These are phyloP conservation scores for Procapra przewalskii DNA, from an alignment of 2,113 vertebrate genomes.

Conservation along the genomic window DNA sequence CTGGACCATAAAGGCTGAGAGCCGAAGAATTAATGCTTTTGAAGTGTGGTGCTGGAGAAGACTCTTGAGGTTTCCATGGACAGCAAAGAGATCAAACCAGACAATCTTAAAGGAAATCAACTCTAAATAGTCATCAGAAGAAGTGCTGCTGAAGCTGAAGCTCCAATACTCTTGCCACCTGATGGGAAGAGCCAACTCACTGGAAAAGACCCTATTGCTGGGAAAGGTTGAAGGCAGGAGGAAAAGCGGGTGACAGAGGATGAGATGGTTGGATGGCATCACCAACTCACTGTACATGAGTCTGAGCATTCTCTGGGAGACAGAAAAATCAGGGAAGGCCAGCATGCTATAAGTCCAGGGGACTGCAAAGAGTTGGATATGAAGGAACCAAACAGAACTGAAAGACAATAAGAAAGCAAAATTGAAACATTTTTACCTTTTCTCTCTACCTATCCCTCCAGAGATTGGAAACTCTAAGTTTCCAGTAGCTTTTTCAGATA, in stretches of 20 bases:
- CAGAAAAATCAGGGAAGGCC: background rate
- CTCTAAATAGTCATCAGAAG: too few relatives aligned
- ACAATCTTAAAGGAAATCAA: too few relatives aligned
- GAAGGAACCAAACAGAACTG: background rate
- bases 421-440: background rate
- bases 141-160: too few relatives aligned
- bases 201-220: background rate
- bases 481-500: background rate
- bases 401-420: background rate
- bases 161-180: too few relatives aligned
- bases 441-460: background rate
- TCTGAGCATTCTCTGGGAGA: background rate
- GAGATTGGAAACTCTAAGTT: background rate
- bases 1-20: too few relatives aligned
- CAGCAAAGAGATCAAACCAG: too few relatives aligned
- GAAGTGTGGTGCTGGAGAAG: too few relatives aligned
- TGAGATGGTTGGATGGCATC: background rate
- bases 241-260: background rate
- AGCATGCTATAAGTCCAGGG: background rate
- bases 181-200: background rate
- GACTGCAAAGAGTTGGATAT: background rate
- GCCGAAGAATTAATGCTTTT: too few relatives aligned
- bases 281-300: fast-evolving
- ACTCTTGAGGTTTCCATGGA: too few relatives aligned
- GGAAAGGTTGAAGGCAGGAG: background rate